Evolutionary conservation across 2,113 vertebrate genomes (phyloP).

Genomic region (Pterocles gutturalis): DNA sequence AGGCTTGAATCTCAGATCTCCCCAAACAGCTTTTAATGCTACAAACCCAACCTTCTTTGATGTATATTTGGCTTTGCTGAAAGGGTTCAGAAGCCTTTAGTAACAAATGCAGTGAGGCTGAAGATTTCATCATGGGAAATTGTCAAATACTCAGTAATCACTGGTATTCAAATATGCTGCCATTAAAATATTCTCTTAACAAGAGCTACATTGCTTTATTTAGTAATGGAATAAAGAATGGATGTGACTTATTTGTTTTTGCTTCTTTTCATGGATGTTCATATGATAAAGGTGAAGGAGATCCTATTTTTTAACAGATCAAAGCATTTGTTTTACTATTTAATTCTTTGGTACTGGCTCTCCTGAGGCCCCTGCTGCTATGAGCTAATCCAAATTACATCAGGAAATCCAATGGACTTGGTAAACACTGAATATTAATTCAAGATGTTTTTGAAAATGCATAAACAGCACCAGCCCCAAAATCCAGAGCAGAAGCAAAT

Average conservation of each 20-base stretch:
- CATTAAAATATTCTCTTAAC: neutral
- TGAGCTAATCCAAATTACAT: constrained; percentile 56
- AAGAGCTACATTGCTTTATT: neutral
- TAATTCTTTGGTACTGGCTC: constrained; percentile 31
- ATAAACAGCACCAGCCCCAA: constrained; percentile 24
- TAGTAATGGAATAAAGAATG: neutral
- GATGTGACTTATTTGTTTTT: neutral
- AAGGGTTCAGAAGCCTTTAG: neutral
- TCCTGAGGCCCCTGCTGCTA: constrained; percentile 28
- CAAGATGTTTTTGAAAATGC: constrained; percentile 32
- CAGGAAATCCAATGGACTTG: constrained; percentile 49
- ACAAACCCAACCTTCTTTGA: neutral
- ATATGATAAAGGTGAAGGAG: constrained; percentile 23
- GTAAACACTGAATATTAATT: constrained; percentile 68
- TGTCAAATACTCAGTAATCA: neutral
- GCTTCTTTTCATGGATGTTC: neutral
- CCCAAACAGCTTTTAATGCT: neutral
- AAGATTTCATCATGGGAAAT: neutral
- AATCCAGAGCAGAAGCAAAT: constrained; percentile 48
- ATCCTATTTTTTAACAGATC: constrained; percentile 27
- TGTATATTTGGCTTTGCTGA: neutral
- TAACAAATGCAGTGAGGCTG: neutral
- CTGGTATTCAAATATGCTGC: neutral
- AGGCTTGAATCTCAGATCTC: neutral
- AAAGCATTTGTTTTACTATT: constrained; percentile 53